Evolutionary conservation across 2,113 vertebrate genomes (phyloP), one percentile per base, ranked within the genome.

Genomic region (Syngnathus floridae): DNA sequence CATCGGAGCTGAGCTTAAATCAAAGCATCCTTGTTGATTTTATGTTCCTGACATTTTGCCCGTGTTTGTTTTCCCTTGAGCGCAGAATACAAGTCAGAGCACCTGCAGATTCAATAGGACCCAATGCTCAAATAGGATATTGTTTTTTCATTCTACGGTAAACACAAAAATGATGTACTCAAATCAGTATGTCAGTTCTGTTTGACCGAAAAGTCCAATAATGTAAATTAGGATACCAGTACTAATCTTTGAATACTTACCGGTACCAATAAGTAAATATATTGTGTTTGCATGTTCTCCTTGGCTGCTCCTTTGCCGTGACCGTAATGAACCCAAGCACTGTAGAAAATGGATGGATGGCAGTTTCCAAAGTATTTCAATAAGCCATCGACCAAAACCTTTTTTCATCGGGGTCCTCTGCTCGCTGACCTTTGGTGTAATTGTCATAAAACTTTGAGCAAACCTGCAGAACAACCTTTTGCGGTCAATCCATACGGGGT

Each of bases 1-100:
- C 63, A 43, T 68, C 54, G 49, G 41, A 75, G 40, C 55, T 66
- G 31, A 69, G 52, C 54, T 63, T 26, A 57, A 72, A 75, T 40
- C 37, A 51, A 73, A 72, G n/a, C 54, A 51, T 61, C 17, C 38
- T 22, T 5, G 36, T 8, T 9, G 14, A 36, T 67, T 41, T 48
- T 46, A 48, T n/a, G 5, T 21, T 61, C 5, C n/a, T 61, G 36
- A 59, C 57, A 59, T 59, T 40, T 38, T 5, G 31, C 26, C 54
- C 7, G 3, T 17, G 19, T 21, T 40, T 59, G 16, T 37, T 38
- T 38, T 9, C 11, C 56, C 56, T 9, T 11, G 19, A 10, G 17
- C 17, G 16, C 17, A n/a, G 38, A 58, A 58, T 37, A 37, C 56
- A 36, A 58, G 36, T 35, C 54, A 35, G 22, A 7, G 26, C 26